Evolutionary conservation across 1,140 invertebrate genomes (phyloP).

Genomic region (Pteromalus puparum): DNA sequence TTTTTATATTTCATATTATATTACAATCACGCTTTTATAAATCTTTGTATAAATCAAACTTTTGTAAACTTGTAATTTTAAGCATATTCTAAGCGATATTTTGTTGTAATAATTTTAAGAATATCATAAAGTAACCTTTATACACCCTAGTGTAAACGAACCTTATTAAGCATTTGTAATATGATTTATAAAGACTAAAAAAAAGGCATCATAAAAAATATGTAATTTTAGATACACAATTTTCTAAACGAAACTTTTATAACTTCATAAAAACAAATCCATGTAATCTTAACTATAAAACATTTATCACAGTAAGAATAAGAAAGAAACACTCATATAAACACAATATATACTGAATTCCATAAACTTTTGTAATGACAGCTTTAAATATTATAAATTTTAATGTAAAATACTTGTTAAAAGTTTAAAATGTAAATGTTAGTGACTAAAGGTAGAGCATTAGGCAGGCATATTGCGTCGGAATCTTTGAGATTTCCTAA

Average conservation of each 20-base stretch:
- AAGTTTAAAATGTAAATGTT: slow-evolving; percentile 52
- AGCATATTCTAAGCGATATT: slow-evolving; percentile 38
- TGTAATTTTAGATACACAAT: slow-evolving; percentile 47
- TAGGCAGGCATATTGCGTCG: slow-evolving; percentile 33
- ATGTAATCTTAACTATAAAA: slow-evolving; percentile 44
- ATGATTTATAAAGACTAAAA: slow-evolving; percentile 45
- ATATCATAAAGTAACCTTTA: slow-evolving; percentile 37
- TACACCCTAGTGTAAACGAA: slow-evolving; percentile 33
- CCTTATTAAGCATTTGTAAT: slow-evolving; percentile 37
- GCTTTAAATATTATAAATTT: slow-evolving; percentile 49
- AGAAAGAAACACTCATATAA: slow-evolving; percentile 33
- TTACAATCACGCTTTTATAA: slow-evolving; percentile 40
- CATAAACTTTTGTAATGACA: slow-evolving; percentile 49
- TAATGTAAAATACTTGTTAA: slow-evolving; percentile 52
- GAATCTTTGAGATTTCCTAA: slow-evolving; percentile 11
- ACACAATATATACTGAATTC: slow-evolving; percentile 41
- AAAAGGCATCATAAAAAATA: slow-evolving; percentile 32
- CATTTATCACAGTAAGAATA: slow-evolving; percentile 33
- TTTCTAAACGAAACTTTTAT: slow-evolving; percentile 48
- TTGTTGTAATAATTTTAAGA: slow-evolving; percentile 47
- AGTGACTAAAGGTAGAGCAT: slow-evolving; percentile 40
- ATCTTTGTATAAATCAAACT: slow-evolving; percentile 51
- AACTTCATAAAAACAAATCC: slow-evolving; percentile 35
- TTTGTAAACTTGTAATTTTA: slow-evolving; percentile 52
- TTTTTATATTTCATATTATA: slow-evolving; percentile 39